These are phyloP conservation scores for Zaprionus ghesquierei DNA, from an alignment of 1,140 invertebrate species.

Conservation along the genomic window DNA sequence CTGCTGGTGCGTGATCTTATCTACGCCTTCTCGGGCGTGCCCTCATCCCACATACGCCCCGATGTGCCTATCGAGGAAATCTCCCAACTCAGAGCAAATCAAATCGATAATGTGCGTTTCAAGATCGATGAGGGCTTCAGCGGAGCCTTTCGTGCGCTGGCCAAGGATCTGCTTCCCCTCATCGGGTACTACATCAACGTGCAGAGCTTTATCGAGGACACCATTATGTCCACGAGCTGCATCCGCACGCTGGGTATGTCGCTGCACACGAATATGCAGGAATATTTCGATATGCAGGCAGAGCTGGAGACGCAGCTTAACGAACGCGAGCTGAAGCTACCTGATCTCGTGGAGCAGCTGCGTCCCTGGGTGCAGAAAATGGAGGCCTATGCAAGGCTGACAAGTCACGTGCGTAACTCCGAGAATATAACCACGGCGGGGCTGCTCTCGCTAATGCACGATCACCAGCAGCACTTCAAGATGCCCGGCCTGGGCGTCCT, in stretches of 20 bases:
- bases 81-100: constrained; percentile 14
- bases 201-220: constrained; percentile 60
- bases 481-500: constrained; percentile 4
- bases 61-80: constrained; percentile 35
- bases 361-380: constrained; percentile 54
- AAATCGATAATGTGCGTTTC: constrained; percentile 48
- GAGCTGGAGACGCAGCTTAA: constrained; percentile 44
- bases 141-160: constrained; percentile 34
- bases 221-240: constrained; percentile 32
- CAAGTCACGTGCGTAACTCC: not conserved
- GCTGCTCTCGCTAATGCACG: constrained; percentile 45
- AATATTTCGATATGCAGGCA: constrained; percentile 55
- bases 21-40: constrained; percentile 66
- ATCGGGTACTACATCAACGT: constrained; percentile 55
- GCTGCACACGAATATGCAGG: constrained; percentile 23
- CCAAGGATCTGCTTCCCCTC: constrained; percentile 46
- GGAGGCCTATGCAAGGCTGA: constrained; percentile 28
- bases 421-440: constrained; percentile 29
- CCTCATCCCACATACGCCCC: constrained; percentile 45
- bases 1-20: constrained; percentile 57
- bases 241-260: constrained; percentile 31
- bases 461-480: constrained; percentile 27
- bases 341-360: constrained; percentile 47
- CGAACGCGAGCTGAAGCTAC: constrained; percentile 33
- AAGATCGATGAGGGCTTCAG: constrained; percentile 50